Percentiles rank a stretch among this genome's conserved stretches.
Conservation (phyloP, 2,113 vertebrate genomes). For the Macroglossus sobrinus region DNA sequence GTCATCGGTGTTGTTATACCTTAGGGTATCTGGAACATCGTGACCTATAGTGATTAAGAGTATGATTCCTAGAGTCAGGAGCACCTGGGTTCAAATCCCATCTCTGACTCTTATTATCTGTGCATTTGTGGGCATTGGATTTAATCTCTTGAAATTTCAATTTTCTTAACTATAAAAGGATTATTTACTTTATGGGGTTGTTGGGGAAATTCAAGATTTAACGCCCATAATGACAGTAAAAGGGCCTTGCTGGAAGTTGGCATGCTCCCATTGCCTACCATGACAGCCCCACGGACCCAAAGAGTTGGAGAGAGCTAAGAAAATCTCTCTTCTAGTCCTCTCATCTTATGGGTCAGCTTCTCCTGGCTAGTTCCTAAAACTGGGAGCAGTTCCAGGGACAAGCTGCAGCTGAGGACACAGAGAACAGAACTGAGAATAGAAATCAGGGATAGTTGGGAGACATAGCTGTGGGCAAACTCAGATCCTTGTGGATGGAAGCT, state of each 20-base stretch:
- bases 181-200: not conserved
- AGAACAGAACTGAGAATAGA: constrained; percentile 60
- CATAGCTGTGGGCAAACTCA: constrained; percentile 63
- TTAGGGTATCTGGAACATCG: not conserved
- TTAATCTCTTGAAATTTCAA: not conserved
- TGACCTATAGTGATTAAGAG: not conserved
- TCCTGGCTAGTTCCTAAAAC: constrained; percentile 51
- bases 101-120: not conserved
- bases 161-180: not conserved
- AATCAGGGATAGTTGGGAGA: constrained; percentile 64
- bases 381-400: constrained; percentile 68
- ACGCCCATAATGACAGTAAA: not conserved
- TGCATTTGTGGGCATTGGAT: not conserved
- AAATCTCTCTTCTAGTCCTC: not conserved
- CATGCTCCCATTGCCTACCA: not conserved
- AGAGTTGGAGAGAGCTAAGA: not conserved
- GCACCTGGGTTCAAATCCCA: not conserved
- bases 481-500: constrained; percentile 62
- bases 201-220: not conserved
- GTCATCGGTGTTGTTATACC: not conserved
- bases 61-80: not conserved
- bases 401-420: constrained; percentile 64
- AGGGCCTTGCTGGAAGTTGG: not conserved
- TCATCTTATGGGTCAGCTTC: constrained; percentile 29
- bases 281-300: fast-evolving